Conservation (phyloP, 2,797 vertebrate genomes). For the Cephalopachus bancanus region DNA sequence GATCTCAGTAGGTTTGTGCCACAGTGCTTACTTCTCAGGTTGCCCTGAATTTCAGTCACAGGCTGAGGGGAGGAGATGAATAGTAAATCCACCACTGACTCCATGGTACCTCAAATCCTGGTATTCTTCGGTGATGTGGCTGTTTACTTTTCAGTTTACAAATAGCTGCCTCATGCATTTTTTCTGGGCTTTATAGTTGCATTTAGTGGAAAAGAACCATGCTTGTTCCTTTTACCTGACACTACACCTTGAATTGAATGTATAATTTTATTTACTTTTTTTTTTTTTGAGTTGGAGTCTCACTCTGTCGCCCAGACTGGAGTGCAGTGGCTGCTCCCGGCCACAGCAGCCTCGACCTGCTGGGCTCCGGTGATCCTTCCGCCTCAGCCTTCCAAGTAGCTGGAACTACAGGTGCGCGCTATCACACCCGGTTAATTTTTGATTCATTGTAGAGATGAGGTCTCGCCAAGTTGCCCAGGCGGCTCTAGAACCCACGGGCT, state of each 20-base stretch:
- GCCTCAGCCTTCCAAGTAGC: too few relatives aligned
- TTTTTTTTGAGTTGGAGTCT: too few relatives aligned
- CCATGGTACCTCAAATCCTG: background rate
- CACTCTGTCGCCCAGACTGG: too few relatives aligned
- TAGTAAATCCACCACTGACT: background rate
- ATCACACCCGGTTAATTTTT: too few relatives aligned
- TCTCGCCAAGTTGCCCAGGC: too few relatives aligned
- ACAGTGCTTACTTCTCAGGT: background rate
- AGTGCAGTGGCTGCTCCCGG: too few relatives aligned
- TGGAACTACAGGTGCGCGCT: too few relatives aligned
- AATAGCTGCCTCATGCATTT: background rate
- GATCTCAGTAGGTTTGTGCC: background rate
- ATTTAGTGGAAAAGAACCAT: background rate
- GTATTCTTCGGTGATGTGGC: background rate
- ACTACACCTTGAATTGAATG: background rate
- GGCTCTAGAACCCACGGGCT: too few relatives aligned
- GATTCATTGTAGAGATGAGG: too few relatives aligned
- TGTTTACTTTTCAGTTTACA: background rate
- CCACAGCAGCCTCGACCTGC: too few relatives aligned
- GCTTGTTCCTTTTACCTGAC: background rate
- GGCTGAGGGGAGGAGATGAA: background rate
- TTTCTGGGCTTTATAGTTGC: background rate
- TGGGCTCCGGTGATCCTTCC: too few relatives aligned
- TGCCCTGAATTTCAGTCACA: background rate
- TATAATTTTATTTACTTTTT: conserved; percentile 36